phyloP scores from a whole-genome alignment of 2,888 invertebrate species.

The Cryptus armator region DNA sequence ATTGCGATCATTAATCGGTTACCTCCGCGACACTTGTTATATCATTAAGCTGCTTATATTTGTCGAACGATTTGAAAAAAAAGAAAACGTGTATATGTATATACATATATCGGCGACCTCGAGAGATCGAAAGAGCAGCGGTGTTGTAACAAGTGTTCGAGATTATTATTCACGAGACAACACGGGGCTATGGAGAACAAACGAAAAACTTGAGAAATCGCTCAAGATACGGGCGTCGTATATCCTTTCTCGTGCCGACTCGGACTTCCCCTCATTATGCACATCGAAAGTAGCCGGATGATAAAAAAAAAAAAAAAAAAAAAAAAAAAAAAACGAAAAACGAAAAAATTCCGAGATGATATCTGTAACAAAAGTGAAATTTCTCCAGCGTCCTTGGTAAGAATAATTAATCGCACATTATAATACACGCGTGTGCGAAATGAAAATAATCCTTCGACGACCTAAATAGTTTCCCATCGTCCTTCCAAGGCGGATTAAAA shows the following conservation, averaged over 20 bases:
- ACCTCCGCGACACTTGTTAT: not conserved
- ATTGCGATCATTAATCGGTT: not conserved
- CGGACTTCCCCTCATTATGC: not conserved
- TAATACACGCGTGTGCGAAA: not conserved
- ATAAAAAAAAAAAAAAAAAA: conserved; percentile 4
- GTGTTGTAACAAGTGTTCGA: conserved; percentile 61
- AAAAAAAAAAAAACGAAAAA: not conserved
- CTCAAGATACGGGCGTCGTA: not conserved
- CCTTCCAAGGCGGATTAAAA: not conserved
- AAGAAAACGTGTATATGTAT: not conserved
- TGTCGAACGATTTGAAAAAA: conserved; percentile 41
- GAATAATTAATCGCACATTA: conserved; percentile 10
- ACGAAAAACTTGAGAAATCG: conserved; percentile 2
- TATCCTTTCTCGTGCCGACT: conserved; percentile 6
- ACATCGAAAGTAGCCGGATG: conserved; percentile 5
- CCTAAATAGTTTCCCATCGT: conserved; percentile 7
- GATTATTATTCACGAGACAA: not conserved
- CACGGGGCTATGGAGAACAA: not conserved
- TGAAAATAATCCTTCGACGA: conserved; percentile 1
- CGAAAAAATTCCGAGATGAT: not conserved
- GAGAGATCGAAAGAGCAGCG: conserved; percentile 32
- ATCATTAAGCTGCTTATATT: conserved; percentile 42
- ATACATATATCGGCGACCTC: conserved; percentile 43
- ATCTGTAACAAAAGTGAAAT: conserved; percentile 15
- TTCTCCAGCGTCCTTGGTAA: not conserved